phyloP scores from a whole-genome alignment of 2,888 invertebrate species.

The Nemurella pictetii region DNA sequence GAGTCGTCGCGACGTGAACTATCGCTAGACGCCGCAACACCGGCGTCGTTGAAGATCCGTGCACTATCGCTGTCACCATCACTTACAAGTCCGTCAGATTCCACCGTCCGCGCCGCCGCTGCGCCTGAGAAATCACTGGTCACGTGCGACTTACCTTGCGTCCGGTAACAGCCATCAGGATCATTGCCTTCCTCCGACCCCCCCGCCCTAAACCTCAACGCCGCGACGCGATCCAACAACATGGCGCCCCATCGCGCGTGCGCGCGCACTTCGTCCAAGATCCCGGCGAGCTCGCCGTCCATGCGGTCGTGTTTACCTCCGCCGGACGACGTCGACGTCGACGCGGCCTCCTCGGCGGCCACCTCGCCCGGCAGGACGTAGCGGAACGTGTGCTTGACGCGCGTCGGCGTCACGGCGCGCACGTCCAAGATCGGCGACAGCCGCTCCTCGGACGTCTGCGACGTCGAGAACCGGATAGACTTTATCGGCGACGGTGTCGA shows the following conservation, averaged over 20 bases:
- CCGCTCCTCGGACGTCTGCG: conserved; percentile 47
- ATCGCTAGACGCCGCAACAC: no score
- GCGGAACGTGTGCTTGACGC: conserved; percentile 51
- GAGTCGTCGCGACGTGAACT: not conserved
- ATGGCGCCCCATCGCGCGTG: conserved; percentile 20
- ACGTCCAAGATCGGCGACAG: conserved; percentile 54
- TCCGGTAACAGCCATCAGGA: conserved; percentile 29
- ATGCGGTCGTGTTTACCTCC: conserved; percentile 56
- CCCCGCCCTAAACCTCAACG: conserved; percentile 36
- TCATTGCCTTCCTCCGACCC: conserved; percentile 31
- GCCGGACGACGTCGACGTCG: conserved; percentile 39
- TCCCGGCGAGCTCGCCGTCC: conserved; percentile 57
- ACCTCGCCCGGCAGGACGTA: conserved; percentile 47
- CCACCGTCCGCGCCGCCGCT: not conserved
- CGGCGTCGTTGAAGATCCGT: not conserved
- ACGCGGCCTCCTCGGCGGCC: conserved; percentile 38
- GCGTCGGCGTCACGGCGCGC: conserved; percentile 51
- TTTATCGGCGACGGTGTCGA: conserved; percentile 24
- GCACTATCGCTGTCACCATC: not conserved
- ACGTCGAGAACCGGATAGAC: conserved; percentile 37
- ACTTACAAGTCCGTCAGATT: not conserved
- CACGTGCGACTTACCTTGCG: conserved; percentile 41
- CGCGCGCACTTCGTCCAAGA: conserved; percentile 52
- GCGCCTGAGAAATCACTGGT: not conserved
- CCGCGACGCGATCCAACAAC: conserved; percentile 42